Base-by-base conservation (phyloP, 2,113 vertebrate species). In the Megaceryle maxima region DNA sequence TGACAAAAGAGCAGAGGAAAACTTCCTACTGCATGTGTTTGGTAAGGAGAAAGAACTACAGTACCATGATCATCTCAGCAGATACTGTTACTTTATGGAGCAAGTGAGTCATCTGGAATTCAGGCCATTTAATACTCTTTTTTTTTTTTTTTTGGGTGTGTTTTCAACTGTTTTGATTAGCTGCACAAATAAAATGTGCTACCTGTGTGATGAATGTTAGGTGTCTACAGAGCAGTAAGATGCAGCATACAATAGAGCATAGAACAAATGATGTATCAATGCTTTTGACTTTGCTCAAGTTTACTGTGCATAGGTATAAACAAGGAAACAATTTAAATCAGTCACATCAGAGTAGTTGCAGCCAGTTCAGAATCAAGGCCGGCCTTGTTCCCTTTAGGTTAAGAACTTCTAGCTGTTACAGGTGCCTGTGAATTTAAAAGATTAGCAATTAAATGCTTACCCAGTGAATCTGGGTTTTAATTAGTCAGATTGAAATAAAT, bases 1-100 rank as follows among this genome's bases (percentile, higher is more conserved):
- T 95, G 92, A 97, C 90, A 92, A 96, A 94, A 91, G 90, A 87
- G 75, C 68, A 68, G 62, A 93, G 83, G 76, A 91, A 94, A 90
- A 87, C 90, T 96, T 97, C 92, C 90, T 96, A 66, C 31, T 56
- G 84, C 48, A 41, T 83, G 53, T 81, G 37, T 87, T 96, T 83
- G 70, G 59, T 89, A 94, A 69, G 93, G 78, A 75, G 76, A 93
- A 93, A 93, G 77, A 80, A 18, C 46, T 74, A 55, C 9, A 59
- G 46, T 77, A 55, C 82, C 11, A 37, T 5, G 7, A 68, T 55
- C 62, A 76, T 86, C 70, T 93, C 77, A 59, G 53, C 55, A 87
- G 87, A 79, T 94, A 86, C 35, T 90, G 60, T 92, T 96, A 88
- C 84, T 86, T 83, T 83, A 68, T 69, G 67, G 55, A 84, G 68